phyloP scores from a whole-genome alignment of 1,140 invertebrate genomes.

The Oncopeltus fasciatus region DNA sequence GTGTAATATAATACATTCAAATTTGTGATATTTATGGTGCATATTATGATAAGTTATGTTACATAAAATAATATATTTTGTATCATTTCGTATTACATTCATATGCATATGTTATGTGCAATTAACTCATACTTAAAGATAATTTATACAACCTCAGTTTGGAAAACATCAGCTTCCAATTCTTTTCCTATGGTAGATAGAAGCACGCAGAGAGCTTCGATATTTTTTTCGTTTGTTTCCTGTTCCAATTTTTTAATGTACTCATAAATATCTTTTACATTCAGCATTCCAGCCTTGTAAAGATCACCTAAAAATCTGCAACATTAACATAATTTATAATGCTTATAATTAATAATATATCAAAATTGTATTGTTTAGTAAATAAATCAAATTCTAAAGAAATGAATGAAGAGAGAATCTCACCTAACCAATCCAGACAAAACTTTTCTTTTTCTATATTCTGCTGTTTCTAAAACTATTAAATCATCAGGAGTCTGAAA shows the following conservation, averaged over 20 bases:
- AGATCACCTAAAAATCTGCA: slow-evolving; percentile 12
- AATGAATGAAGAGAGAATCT: no score
- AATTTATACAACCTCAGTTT: slow-evolving; percentile 5
- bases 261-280: slow-evolving; percentile 1
- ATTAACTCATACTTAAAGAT: background rate
- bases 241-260: slow-evolving; percentile 14
- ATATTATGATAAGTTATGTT: no score
- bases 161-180: slow-evolving; percentile 6
- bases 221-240: slow-evolving; percentile 9
- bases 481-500: background rate
- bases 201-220: slow-evolving; percentile 2
- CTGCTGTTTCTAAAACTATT: background rate
- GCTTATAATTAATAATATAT: no score
- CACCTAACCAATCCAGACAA: background rate
- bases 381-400: no score
- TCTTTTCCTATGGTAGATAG: background rate
- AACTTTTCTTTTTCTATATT: background rate
- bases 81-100: no score
- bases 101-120: no score
- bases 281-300: slow-evolving; percentile 5
- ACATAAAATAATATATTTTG: no score
- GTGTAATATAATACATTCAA: no score
- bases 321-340: background rate
- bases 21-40: no score
- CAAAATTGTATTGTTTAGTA: no score